Percentiles rank a stretch among this genome's conserved stretches.
phyloP scores from a whole-genome alignment of 2,888 invertebrate species.

The Diaperis boleti region DNA sequence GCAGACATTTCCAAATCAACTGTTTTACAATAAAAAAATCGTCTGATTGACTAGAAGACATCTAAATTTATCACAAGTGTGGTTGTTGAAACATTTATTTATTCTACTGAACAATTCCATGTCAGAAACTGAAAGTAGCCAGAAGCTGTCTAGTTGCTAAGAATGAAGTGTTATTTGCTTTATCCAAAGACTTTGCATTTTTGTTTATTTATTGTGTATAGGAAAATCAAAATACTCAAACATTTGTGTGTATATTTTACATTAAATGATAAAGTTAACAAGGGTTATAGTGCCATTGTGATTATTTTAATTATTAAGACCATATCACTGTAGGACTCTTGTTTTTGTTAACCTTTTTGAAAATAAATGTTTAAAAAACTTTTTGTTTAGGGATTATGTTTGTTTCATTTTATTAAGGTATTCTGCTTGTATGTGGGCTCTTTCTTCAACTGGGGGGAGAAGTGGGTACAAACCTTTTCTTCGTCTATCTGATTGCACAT shows the following conservation, averaged over 20 bases:
- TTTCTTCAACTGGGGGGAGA: constrained; percentile 78
- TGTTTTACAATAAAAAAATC: constrained; percentile 77
- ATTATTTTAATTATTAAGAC: constrained; percentile 15
- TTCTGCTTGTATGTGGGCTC: constrained; percentile 75
- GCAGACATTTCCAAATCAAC: constrained; percentile 89
- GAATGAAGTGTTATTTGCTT: too few species aligned
- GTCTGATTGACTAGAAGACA: constrained; percentile 66
- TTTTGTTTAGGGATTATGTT: not conserved
- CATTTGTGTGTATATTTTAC: constrained; percentile 9
- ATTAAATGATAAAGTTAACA: constrained; percentile 21
- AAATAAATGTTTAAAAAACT: constrained; percentile 27
- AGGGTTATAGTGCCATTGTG: constrained; percentile 25
- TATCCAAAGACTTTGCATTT: constrained; percentile 26
- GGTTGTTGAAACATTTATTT: constrained; percentile 31
- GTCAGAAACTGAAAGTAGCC: constrained; percentile 19
- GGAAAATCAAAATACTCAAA: constrained; percentile 27
- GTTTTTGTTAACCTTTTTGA: constrained; percentile 10
- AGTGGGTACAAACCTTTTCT: constrained; percentile 74
- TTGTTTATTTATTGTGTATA: constrained; percentile 30
- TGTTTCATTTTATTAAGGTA: constrained; percentile 64
- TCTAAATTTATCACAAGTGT: constrained; percentile 53
- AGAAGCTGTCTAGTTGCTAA: constrained; percentile 16
- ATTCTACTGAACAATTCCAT: constrained; percentile 3
- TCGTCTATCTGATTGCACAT: constrained; percentile 72
- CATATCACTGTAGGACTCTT: constrained; percentile 21